Base-by-base conservation (phyloP, 2,797 vertebrate genomes). In the Micropoecilia bifurca region DNA sequence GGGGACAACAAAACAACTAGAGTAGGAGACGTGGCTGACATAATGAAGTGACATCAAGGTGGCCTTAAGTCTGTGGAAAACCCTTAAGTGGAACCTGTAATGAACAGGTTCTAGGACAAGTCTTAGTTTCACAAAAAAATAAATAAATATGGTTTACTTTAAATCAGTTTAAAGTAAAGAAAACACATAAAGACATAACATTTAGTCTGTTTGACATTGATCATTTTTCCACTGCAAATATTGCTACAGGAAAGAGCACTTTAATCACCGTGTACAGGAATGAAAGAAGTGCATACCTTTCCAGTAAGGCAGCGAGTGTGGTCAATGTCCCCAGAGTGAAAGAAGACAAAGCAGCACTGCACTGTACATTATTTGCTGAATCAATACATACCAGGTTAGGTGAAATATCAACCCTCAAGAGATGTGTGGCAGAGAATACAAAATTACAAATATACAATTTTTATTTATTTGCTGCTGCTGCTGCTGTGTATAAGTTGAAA, bases 321-420 rank as follows among this genome's bases (percentile, higher is more conserved):
- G 88, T 88, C 77, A 47, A 82, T 72, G 78, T 80, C 80, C 50
- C 77, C 68, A 61, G 80, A 77, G 80, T 41, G 73, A 79, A 50
- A 73, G 79, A 69, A 47, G 73, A 73, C 78, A 73, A 80, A n/a
- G 82, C 71, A 45, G 82, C 77, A 28, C 74, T 12, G 78, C 80
- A 83, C 66, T 72, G 71, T 79, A 50, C 79, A 84, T 81, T 87
- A 86, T 91, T 85, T 88, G 75, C 81, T 80, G 83, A 86, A 93
- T 93, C 90, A 87, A 92, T 93, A 87, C 39, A 73, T 84, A 90
- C 77, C 30, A 81, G 80, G 90, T 92, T 90, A 90, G 77, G 75
- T 83, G 85, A 89, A 88, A 92, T 86, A 89, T 85, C 80, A 89
- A 81, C 73, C 79, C 16, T 39, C 63, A 66, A 80, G 79, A 82